Base-by-base conservation (phyloP, 2,797 vertebrate genomes). In the Gambusia yucatana region DNA sequence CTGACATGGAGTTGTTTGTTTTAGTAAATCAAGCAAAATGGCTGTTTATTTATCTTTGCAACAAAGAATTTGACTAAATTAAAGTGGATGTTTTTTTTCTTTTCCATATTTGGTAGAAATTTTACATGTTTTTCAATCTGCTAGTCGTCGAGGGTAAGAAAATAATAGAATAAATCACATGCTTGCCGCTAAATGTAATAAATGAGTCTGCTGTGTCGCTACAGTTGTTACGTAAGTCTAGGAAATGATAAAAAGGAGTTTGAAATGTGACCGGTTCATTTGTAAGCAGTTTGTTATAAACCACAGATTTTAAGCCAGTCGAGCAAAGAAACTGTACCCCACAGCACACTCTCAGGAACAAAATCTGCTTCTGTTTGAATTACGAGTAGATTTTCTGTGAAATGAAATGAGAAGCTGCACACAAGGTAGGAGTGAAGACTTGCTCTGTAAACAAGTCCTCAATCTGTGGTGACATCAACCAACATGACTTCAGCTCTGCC, bases 381-480 rank as follows among this genome's bases (percentile, higher is more conserved):
- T 71, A n/a, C 47, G 30, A 91, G 92, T 92, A 92, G 88, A 84
- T 92, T 93, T 88, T 86, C 81, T 80, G 81, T 86, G 63, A 87
- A 83, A 77, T 76, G 73, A 39, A 84, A 84, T 59, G n/a, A 59
- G 28, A 59, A 30, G 10, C 30, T 63, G 30, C 8, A 33, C 6
- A 63, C 25, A 2, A 57, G 11, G 6, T 13, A 61, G 57, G 11
- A 16, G 13, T 61, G 28, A 70, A 43, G 82, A 79, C 83, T 76
- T 80, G 77, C 82, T 93, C 89, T 87, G 79, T 88, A 93, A 82
- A 93, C 93, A 93, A 79, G 80, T 63, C 75, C 73, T 36, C 39
- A 70, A 28, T 70, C 72, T 25, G n/a, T 73, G 59, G 10, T 69
- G 55, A 70, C 83, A 65, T 75, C 85, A 73, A 78, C 78, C 82